phyloP scores from a whole-genome alignment of 2,888 invertebrate genomes.

The Aphodius sticticus region DNA sequence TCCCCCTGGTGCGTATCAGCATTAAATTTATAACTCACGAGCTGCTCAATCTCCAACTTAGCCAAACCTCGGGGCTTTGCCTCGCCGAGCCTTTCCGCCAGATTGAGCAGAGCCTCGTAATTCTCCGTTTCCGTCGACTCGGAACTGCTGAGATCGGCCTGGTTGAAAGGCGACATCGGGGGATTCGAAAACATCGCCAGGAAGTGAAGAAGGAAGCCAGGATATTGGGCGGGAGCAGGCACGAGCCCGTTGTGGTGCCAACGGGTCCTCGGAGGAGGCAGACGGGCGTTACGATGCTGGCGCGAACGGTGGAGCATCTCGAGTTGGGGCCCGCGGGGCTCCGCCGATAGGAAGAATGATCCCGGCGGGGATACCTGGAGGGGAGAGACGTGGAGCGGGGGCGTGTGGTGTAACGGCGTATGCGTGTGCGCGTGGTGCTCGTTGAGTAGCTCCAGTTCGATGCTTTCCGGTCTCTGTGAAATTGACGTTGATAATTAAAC shows the following conservation, averaged over 20 bases:
- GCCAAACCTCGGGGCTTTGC: constrained; percentile 91
- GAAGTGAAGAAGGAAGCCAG: constrained; percentile 87
- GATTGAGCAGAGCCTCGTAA: constrained; percentile 88
- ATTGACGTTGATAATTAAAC: constrained; percentile 5
- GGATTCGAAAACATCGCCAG: constrained; percentile 87
- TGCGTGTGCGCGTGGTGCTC: constrained; percentile 56
- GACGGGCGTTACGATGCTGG: constrained; percentile 53
- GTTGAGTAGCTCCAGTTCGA: constrained; percentile 57
- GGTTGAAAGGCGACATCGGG: constrained; percentile 84
- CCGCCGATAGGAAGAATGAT: constrained; percentile 56
- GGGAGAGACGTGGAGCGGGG: constrained; percentile 59
- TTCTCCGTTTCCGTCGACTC: constrained; percentile 85
- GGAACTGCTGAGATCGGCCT: constrained; percentile 74
- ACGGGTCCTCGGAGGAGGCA: constrained; percentile 60
- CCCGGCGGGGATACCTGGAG: constrained; percentile 65
- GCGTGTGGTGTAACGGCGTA: constrained; percentile 50
- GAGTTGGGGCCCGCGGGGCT: constrained; percentile 59
- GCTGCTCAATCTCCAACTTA: constrained; percentile 87
- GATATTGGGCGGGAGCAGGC: constrained; percentile 67
- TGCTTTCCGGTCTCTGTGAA: constrained; percentile 55
- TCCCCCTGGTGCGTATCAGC: constrained; percentile 81
- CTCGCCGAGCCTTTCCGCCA: constrained; percentile 92
- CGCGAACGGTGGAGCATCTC: constrained; percentile 52
- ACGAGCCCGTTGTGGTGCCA: constrained; percentile 61
- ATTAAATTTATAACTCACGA: constrained; percentile 88